Evolutionary conservation across 2,888 invertebrate genomes (phyloP).

Genomic region (Lithophane leautieri): DNA sequence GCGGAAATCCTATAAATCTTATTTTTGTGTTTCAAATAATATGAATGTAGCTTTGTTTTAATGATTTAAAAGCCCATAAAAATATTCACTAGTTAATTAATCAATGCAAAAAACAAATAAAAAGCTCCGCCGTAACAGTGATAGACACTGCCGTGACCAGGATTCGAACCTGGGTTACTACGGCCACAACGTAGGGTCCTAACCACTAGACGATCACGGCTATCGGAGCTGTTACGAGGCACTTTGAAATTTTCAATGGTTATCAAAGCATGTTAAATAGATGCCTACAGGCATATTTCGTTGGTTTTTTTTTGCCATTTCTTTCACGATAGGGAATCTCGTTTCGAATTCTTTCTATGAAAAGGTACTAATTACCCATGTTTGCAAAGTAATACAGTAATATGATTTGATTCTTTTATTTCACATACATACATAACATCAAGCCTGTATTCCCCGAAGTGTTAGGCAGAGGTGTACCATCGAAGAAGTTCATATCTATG

Average conservation of each 20-base stretch:
- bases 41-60: not conserved
- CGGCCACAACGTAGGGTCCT: slow-evolving; percentile 94
- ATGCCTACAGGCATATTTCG: fast-evolving
- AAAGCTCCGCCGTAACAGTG: slow-evolving; percentile 84
- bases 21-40: not conserved
- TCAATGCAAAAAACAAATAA: slow-evolving; percentile 18
- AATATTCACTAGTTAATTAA: not conserved
- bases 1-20: not conserved
- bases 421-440: too few species aligned
- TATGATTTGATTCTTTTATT: too few species aligned
- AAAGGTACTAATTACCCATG: not conserved
- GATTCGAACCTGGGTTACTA: slow-evolving; percentile 95
- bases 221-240: slow-evolving; percentile 73
- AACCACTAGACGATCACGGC: slow-evolving; percentile 94
- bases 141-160: slow-evolving; percentile 91
- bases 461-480: too few species aligned
- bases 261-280: not conserved
- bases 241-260: fast-evolving
- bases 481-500: too few species aligned
- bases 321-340: not conserved
- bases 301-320: not conserved
- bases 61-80: not conserved
- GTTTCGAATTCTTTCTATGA: not conserved
- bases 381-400: not conserved
- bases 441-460: too few species aligned